Conservation (phyloP, 2,797 vertebrate species). For the Sebastolobus alascanus region DNA sequence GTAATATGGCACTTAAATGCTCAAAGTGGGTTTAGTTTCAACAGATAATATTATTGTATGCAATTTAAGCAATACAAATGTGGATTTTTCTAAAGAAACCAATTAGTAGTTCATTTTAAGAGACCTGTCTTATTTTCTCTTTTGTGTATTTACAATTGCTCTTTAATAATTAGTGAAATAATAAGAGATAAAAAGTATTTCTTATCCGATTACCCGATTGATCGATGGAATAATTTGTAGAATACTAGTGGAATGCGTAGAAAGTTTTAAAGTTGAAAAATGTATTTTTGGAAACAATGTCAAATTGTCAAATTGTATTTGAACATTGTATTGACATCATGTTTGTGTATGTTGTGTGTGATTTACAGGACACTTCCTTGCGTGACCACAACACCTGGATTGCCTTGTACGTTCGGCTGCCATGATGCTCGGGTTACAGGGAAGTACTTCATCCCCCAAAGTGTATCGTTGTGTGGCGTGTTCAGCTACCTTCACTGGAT, state of each 20-base stretch:
- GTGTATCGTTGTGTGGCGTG: slow-evolving; percentile 86
- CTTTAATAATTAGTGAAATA: no score
- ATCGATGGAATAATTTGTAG: no score
- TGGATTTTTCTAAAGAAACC: no score
- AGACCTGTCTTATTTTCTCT: no score
- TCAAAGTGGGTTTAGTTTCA: no score
- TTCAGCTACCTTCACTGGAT: slow-evolving; percentile 84
- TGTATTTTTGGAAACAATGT: background rate
- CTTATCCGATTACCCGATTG: no score
- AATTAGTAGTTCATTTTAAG: no score
- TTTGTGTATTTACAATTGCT: no score
- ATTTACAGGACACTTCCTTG: slow-evolving; percentile 56
- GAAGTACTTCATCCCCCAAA: slow-evolving; percentile 78
- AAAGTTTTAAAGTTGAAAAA: background rate
- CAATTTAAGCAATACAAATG: no score
- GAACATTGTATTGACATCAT: background rate
- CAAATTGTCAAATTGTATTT: background rate
- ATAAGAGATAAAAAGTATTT: no score
- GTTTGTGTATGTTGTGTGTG: slow-evolving; percentile 47
- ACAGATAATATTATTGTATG: no score
- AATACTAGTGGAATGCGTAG: background rate
- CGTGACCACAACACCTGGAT: slow-evolving; percentile 44
- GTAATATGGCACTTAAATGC: no score
- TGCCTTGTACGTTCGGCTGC: slow-evolving; percentile 21
- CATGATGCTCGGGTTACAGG: slow-evolving; percentile 86